Evolutionary conservation across 1,140 invertebrate genomes (phyloP), one percentile per base, ranked within the genome.

Genomic region (Drosophila novamexicana): DNA sequence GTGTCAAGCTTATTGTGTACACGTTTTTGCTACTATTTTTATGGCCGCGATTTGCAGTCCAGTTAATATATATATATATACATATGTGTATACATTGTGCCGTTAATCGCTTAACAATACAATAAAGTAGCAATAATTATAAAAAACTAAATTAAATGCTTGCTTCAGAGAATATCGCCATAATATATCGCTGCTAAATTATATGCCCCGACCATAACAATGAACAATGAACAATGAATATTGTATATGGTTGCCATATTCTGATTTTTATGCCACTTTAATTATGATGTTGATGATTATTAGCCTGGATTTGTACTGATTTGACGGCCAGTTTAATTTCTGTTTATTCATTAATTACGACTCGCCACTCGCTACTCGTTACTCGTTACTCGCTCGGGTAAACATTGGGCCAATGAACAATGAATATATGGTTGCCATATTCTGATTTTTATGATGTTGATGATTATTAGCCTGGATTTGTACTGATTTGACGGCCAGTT

Each of bases 51-150:
- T 90, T 90, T 82, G 85, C 77, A 76, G 86, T 80, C 49, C 37
- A 40, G 32, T 18, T 9, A 34, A 14, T 50, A 14, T 40, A 29
- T 49, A 16, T 61, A 62, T 56, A 42, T 57, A 69, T 37, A 40
- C 68, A 71, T 59, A 58, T 14, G 14, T 14, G 14, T 56, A 85
- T 77, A 66, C 52, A 66, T 61, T 63, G 61, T 65, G 70, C 53
- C 70, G 83, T 88, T 90, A 90, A 90, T 90, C 86, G 86, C 81
- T 90, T 90, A 90, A 91, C 81, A 90, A 90, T 90, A 90, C 86
- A 90, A 90, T 90, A 90, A 90, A 90, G 86, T 90, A 86, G 86
- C 86, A 90, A 90, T 90, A 90, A 90, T 90, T 90, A 90, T 90
- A 90, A 90, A 89, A 86, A 89, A 88, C 80, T 91, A 90, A 86